Conservation (phyloP, 1,140 invertebrate species). For the Aphelenchoides fujianensis region DNA sequence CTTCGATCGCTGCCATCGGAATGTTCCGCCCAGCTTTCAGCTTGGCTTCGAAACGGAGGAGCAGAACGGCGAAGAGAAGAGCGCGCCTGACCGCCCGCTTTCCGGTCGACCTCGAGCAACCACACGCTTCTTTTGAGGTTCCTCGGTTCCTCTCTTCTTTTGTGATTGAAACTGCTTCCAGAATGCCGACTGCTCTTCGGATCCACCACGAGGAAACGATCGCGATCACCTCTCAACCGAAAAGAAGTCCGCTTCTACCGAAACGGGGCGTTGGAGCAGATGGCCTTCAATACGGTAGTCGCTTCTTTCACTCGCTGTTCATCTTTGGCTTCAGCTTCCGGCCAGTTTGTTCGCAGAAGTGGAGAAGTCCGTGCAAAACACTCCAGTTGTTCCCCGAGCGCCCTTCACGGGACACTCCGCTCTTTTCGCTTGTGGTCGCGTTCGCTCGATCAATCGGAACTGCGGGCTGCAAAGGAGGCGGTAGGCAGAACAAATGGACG, state of each 20-base stretch:
- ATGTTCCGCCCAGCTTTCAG: neutral
- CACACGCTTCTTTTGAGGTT: neutral
- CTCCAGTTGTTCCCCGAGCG: neutral
- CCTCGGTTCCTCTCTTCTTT: too few species aligned
- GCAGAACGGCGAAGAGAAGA: neutral
- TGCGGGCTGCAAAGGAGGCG: neutral
- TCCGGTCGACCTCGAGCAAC: neutral
- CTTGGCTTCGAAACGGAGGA: neutral
- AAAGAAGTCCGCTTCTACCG: neutral
- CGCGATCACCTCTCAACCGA: neutral
- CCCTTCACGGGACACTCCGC: neutral
- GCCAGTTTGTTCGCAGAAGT: neutral
- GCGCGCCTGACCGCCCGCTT: neutral
- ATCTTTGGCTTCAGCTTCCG: neutral
- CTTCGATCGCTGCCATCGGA: neutral
- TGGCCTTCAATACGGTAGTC: neutral
- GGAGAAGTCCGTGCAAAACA: neutral
- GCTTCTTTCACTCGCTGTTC: too few species aligned
- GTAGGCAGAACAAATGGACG: too few species aligned
- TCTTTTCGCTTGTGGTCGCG: neutral
- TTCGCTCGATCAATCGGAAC: neutral
- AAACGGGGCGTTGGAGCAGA: neutral
- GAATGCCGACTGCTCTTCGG: too few species aligned
- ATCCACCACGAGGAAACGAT: too few species aligned
- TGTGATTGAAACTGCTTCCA: too few species aligned